Evolutionary conservation across 2,113 vertebrate genomes (phyloP).

Genomic region (Brachypteracias leptosomus): DNA sequence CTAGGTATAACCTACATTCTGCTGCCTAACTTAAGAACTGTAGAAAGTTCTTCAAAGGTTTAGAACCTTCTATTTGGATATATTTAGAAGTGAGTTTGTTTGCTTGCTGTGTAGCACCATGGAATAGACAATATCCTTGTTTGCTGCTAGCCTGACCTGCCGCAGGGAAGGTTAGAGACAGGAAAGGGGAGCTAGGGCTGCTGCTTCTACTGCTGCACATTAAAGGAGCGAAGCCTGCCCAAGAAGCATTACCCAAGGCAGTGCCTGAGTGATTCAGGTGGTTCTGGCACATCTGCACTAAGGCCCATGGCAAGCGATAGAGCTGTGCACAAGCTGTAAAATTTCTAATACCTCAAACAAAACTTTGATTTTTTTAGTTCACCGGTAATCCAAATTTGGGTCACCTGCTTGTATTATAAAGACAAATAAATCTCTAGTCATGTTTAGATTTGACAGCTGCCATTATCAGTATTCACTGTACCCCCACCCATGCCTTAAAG

Average conservation of each 20-base stretch:
- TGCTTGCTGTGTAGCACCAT: background rate
- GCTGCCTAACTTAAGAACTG: background rate
- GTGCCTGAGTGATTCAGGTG: background rate
- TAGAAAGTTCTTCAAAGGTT: background rate
- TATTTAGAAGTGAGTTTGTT: background rate
- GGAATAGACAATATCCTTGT: background rate
- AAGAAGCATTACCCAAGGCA: background rate
- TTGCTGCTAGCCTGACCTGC: background rate
- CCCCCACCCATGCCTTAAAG: background rate
- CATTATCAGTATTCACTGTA: background rate
- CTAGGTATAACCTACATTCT: background rate
- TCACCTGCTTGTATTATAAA: background rate
- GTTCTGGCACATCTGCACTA: background rate
- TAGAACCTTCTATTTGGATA: background rate
- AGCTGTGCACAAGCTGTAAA: background rate
- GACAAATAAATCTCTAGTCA: background rate
- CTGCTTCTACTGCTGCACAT: background rate
- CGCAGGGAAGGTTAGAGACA: background rate
- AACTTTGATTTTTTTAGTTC: background rate
- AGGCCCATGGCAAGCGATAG: background rate
- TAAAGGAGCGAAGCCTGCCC: background rate
- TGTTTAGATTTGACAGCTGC: background rate
- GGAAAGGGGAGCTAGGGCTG: background rate
- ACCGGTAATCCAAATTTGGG: background rate
- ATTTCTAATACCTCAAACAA: slow-evolving; percentile 26